Percentiles rank a stretch among this genome's conserved stretches.
These are phyloP conservation scores for Eudasyphora cyanicolor DNA, from an alignment of 2,888 invertebrate genomes.

Conservation along the genomic window DNA sequence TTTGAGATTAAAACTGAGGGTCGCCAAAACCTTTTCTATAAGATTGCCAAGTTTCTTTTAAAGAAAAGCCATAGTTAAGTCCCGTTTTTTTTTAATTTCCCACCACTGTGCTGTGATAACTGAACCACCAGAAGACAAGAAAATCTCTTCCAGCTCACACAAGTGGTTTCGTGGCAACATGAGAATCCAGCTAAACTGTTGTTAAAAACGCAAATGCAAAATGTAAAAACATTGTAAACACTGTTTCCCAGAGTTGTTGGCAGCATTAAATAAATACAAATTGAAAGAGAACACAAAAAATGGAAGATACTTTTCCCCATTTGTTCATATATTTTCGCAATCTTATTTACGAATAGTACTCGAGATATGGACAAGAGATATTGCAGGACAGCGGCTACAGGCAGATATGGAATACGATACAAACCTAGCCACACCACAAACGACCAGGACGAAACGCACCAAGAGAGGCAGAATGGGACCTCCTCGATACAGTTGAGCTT, in stretches of 20 bases:
- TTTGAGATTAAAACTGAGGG: no score
- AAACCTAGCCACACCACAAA: not conserved
- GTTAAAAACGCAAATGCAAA: slow-evolving; percentile 7
- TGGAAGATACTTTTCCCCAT: not conserved
- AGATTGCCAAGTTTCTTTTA: no score
- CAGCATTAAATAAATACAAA: slow-evolving; percentile 24
- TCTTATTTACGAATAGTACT: slow-evolving; percentile 24
- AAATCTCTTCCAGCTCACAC: not conserved
- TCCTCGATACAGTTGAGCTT: not conserved
- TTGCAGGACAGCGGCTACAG: not conserved
- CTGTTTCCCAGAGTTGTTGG: not conserved
- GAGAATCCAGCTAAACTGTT: not conserved
- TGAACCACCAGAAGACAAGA: not conserved
- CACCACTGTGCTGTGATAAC: not conserved
- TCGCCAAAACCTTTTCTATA: no score
- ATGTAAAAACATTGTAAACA: slow-evolving; percentile 19
- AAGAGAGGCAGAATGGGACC: not conserved
- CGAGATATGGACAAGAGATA: not conserved
- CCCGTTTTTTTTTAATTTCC: no score
- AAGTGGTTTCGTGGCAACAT: slow-evolving; percentile 1
- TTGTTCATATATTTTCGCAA: slow-evolving; percentile 1
- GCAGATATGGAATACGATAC: not conserved
- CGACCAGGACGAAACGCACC: not conserved
- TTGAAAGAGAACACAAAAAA: no score
- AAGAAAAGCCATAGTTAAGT: no score